Evolutionary conservation across 2,797 vertebrate species (phyloP).

Genomic region (Hemibagrus guttatus): DNA sequence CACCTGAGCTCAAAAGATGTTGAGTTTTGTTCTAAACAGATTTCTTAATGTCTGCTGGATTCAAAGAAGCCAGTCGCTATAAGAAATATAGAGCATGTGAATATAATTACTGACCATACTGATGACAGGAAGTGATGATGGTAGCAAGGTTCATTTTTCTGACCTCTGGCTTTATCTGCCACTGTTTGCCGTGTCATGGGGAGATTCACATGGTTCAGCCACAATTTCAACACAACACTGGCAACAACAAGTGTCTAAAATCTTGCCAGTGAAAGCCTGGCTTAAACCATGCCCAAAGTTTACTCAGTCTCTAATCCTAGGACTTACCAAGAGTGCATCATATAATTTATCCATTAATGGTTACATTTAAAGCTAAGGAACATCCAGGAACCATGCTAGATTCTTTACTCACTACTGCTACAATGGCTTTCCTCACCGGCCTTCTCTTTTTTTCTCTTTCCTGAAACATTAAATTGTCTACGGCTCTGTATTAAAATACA

Average conservation of each 20-base stretch:
- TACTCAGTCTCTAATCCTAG: background rate
- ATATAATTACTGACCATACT: background rate
- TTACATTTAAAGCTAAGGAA: background rate
- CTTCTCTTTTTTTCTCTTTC: no score
- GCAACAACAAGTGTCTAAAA: background rate
- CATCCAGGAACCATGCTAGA: background rate
- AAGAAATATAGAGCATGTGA: background rate
- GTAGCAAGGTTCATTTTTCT: background rate
- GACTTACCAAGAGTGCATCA: no score
- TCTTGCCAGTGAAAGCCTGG: background rate
- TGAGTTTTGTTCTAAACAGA: background rate
- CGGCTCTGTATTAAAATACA: background rate
- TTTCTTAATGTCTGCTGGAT: background rate
- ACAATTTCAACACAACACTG: no score
- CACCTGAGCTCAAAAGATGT: no score
- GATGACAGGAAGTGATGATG: background rate
- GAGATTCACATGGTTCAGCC: no score
- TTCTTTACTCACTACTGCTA: background rate
- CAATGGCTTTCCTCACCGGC: no score
- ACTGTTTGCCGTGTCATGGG: no score
- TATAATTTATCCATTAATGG: no score
- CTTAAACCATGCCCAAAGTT: background rate
- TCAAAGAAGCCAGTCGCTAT: background rate
- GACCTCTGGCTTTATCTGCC: background rate
- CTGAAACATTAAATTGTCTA: no score